These are phyloP conservation scores for Geophilus truncorum DNA, from an alignment of 2,888 invertebrate species.

Conservation along the genomic window DNA sequence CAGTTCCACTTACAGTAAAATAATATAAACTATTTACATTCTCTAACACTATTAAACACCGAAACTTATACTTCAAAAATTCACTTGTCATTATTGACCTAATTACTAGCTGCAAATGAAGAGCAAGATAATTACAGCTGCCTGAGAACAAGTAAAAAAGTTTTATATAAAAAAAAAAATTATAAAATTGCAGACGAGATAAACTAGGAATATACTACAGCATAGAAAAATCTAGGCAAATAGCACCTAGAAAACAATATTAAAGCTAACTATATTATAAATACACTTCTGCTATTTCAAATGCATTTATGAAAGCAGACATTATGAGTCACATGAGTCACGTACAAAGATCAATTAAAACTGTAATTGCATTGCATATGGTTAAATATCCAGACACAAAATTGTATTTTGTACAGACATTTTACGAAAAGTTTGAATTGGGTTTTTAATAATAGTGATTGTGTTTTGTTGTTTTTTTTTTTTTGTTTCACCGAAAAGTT, in stretches of 20 bases:
- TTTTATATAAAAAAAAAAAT: neutral
- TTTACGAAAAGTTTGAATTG: neutral
- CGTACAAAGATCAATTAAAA: neutral
- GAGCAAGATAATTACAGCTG: neutral
- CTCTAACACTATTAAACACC: too few relatives aligned
- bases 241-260: neutral
- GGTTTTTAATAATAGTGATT: neutral
- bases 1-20: too few relatives aligned
- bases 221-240: neutral
- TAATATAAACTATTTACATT: too few relatives aligned
- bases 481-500: neutral
- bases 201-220: neutral
- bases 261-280: neutral
- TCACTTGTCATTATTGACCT: neutral
- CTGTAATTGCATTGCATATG: neutral
- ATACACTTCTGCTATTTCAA: neutral
- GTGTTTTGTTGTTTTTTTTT: neutral
- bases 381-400: neutral
- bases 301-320: neutral
- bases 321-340: neutral
- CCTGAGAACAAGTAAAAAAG: neutral
- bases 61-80: neutral
- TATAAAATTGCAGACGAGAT: neutral
- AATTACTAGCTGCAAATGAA: neutral
- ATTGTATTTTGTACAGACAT: neutral